These are phyloP conservation scores for Cloeon dipterum DNA, from an alignment of 2,888 invertebrate species.

Conservation along the genomic window DNA sequence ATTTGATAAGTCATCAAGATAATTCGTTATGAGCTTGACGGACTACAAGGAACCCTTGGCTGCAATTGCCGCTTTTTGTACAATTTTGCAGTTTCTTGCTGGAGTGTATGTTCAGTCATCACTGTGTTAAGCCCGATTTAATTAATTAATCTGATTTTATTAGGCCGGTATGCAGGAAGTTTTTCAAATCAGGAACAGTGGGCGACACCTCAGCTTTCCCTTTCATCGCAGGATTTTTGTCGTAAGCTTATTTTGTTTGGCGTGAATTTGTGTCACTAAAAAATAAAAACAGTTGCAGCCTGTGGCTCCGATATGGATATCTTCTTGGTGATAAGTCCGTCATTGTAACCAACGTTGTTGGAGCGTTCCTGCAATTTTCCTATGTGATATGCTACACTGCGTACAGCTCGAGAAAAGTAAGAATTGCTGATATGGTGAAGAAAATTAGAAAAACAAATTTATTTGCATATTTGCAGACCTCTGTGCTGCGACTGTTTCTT, in stretches of 20 bases:
- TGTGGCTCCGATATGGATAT: conserved; percentile 64
- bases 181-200: conserved; percentile 46
- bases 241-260: conserved; percentile 31
- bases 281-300: conserved; percentile 30
- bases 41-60: conserved; percentile 23
- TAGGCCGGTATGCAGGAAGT: conserved; percentile 55
- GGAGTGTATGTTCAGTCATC: conserved; percentile 43
- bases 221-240: conserved; percentile 51
- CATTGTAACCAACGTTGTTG: conserved; percentile 51
- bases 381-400: conserved; percentile 48
- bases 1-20: no score
- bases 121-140: conserved; percentile 1
- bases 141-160: conserved; percentile 14
- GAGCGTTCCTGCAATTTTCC: conserved; percentile 39
- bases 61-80: conserved; percentile 44
- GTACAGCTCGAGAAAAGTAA: conserved; percentile 46
- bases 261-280: no score
- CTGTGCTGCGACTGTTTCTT: conserved; percentile 35
- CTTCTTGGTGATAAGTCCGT: conserved; percentile 46
- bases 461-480: conserved; percentile 21
- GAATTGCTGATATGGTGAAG: conserved; percentile 3
- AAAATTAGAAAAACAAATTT: no score
- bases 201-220: conserved; percentile 54
- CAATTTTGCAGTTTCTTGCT: conserved; percentile 62
- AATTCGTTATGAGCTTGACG: conserved; percentile 18